Evolutionary conservation across 2,797 vertebrate species (phyloP).

Genomic region (Pangasius larnaudii): DNA sequence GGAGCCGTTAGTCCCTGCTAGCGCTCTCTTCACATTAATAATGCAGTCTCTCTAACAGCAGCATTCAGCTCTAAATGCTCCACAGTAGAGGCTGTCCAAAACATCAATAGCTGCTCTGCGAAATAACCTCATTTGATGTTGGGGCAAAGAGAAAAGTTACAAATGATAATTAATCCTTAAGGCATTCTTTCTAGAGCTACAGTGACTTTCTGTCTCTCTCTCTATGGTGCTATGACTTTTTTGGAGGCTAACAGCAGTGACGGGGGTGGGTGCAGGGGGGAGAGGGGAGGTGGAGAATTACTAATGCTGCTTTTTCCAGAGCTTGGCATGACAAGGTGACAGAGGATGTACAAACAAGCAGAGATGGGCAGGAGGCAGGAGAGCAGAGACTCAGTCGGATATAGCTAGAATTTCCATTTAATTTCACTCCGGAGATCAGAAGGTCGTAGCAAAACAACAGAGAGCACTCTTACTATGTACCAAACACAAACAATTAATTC

Average conservation of each 20-base stretch:
- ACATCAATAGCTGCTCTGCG: conserved; percentile 62
- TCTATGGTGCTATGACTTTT: conserved; percentile 34
- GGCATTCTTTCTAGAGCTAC: conserved; percentile 56
- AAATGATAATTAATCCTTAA: conserved; percentile 60
- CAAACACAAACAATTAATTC: conserved; percentile 27
- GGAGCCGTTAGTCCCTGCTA: conserved; percentile 63
- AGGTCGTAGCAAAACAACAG: conserved; percentile 7
- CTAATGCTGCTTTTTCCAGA: conserved; percentile 54
- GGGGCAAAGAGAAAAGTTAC: conserved; percentile 55
- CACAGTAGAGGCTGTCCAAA: conserved; percentile 60
- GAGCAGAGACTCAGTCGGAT: conserved; percentile 24
- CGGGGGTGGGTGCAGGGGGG: not conserved
- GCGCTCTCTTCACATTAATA: conserved; percentile 70
- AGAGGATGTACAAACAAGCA: conserved; percentile 57
- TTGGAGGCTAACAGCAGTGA: conserved; percentile 34
- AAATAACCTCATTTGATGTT: conserved; percentile 61
- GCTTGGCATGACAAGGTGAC: conserved; percentile 56
- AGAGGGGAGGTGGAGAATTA: conserved; percentile 35
- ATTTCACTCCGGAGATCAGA: conserved; percentile 43
- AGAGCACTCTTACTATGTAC: conserved; percentile 23
- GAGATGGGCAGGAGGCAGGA: conserved; percentile 51
- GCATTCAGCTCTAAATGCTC: conserved; percentile 66
- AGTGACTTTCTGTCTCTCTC: conserved; percentile 21
- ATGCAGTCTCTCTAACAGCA: conserved; percentile 71
- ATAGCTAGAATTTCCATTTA: conserved; percentile 40